phyloP scores from a whole-genome alignment of 2,888 invertebrate genomes.

The Suillia variegata region DNA sequence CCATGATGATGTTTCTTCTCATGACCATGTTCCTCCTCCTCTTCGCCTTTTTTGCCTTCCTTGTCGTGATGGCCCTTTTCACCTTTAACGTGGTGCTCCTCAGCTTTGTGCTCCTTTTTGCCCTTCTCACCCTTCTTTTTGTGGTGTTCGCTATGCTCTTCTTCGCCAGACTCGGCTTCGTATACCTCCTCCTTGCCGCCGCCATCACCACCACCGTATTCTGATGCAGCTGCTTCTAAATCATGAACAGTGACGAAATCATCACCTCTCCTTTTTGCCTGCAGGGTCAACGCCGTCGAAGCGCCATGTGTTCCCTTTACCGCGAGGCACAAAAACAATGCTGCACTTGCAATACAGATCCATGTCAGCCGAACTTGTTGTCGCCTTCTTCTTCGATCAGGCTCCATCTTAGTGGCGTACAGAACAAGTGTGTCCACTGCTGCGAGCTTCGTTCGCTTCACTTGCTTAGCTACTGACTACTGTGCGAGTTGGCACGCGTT shows the following conservation, averaged over 20 bases:
- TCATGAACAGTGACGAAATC: slow-evolving; percentile 31
- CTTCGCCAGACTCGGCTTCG: slow-evolving; percentile 70
- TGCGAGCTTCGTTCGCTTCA: not conserved
- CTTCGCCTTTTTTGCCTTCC: slow-evolving; percentile 63
- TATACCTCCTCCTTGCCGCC: slow-evolving; percentile 46
- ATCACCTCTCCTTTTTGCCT: not conserved
- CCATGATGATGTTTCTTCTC: slow-evolving; percentile 64
- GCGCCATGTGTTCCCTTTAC: no score
- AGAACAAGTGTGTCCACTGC: not conserved
- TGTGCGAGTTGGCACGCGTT: not conserved
- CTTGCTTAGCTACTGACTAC: not conserved
- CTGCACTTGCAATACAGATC: not conserved
- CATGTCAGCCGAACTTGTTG: not conserved
- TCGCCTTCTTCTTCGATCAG: not conserved
- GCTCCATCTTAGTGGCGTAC: not conserved
- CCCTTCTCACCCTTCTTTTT: slow-evolving; percentile 72
- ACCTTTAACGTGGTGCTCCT: slow-evolving; percentile 70
- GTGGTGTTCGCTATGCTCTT: slow-evolving; percentile 70
- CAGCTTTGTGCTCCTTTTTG: slow-evolving; percentile 73
- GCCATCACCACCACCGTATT: slow-evolving; percentile 49
- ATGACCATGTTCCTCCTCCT: slow-evolving; percentile 62
- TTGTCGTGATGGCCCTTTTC: slow-evolving; percentile 78
- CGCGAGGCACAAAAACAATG: not conserved
- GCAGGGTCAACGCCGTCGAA: not conserved
- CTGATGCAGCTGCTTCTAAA: slow-evolving; percentile 54